A percentile compares a stretch with the other conserved stretches of the same genome.
Conservation (phyloP, 2,888 invertebrate genomes). For the Sycophila texana region DNA sequence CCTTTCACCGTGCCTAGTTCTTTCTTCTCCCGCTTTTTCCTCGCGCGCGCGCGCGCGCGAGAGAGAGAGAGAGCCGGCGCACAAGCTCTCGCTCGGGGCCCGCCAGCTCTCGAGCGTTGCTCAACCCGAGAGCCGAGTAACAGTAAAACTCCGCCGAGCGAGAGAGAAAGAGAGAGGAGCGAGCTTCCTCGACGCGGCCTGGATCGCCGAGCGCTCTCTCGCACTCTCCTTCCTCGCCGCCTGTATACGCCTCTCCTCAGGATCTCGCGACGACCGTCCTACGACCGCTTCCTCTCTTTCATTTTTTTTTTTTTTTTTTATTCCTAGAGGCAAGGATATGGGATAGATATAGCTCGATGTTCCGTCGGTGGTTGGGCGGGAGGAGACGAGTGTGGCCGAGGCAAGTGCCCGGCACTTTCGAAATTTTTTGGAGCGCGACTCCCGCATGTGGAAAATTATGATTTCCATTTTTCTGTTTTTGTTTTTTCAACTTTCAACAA, state of each 20-base stretch:
- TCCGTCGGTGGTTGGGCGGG: neutral
- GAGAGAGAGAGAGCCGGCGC: neutral
- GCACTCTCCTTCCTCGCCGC: too few species aligned
- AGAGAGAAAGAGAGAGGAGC: constrained; percentile 16
- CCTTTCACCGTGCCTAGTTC: constrained; percentile 55
- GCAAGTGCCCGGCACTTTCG: constrained; percentile 17
- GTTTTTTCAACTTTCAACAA: too few species aligned
- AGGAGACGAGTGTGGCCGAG: neutral
- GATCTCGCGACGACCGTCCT: too few species aligned
- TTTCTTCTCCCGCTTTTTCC: constrained; percentile 8
- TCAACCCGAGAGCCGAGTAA: constrained; percentile 32
- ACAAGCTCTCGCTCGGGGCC: constrained; percentile 9
- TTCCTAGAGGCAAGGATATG: neutral
- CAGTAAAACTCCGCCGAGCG: constrained; percentile 35
- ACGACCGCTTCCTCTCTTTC: neutral
- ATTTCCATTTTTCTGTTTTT: too few species aligned
- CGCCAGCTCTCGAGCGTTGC: constrained; percentile 8
- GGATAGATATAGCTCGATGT: too few species aligned
- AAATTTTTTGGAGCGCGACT: constrained; percentile 36
- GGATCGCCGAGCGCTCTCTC: constrained; percentile 3
- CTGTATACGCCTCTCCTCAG: too few species aligned
- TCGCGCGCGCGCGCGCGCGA: too few species aligned
- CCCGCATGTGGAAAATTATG: neutral
- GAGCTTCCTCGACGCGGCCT: neutral
- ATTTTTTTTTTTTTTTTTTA: neutral